These are phyloP conservation scores for Campylomormyrus numenius DNA, from an alignment of 2,113 vertebrate species.

Conservation along the genomic window DNA sequence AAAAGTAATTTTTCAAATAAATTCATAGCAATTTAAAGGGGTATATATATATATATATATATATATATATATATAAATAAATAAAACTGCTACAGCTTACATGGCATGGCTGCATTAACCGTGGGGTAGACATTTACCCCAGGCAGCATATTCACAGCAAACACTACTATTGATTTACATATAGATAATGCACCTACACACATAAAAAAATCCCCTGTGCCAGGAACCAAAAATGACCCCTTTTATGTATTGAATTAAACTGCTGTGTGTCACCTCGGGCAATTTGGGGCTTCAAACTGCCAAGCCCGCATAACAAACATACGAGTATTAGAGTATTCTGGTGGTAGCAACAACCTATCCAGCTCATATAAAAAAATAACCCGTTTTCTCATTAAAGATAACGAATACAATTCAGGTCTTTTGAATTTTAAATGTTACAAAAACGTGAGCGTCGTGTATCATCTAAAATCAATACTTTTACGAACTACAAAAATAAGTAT, in stretches of 20 bases:
- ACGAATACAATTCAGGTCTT: not conserved
- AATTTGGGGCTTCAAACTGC: not conserved
- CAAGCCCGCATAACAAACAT: not conserved
- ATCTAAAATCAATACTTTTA: not conserved
- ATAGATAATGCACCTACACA: conserved; percentile 44
- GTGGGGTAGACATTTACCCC: not conserved
- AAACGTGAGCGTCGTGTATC: not conserved
- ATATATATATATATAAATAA: no score
- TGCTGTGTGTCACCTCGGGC: conserved; percentile 33
- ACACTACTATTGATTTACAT: conserved; percentile 44
- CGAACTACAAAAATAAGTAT: not conserved
- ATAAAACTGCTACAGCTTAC: not conserved
- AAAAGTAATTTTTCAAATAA: not conserved
- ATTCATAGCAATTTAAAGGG: not conserved
- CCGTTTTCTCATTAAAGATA: not conserved
- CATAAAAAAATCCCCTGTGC: conserved; percentile 38
- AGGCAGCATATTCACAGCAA: conserved; percentile 26
- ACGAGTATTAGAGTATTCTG: not conserved
- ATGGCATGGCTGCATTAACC: not conserved
- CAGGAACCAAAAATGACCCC: conserved; percentile 39
- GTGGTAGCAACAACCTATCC: not conserved
- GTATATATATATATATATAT: not conserved
- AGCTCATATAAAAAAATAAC: not conserved
- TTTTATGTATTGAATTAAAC: conserved; percentile 37
- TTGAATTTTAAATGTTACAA: not conserved